Conservation (phyloP, 2,113 vertebrate genomes). For the Entomyzon cyanotis region DNA sequence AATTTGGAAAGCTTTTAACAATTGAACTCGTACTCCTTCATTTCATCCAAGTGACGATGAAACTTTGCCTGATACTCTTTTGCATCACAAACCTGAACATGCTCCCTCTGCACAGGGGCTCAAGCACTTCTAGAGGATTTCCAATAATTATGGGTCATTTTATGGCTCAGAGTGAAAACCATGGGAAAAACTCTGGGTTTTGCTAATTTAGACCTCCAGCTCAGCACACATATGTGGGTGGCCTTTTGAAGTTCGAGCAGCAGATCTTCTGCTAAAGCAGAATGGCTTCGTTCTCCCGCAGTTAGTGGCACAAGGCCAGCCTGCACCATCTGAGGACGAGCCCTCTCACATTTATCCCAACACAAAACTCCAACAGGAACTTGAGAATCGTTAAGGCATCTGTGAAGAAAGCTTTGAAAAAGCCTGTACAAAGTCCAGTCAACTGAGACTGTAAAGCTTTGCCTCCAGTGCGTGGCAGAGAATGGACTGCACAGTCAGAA, state of each 20-base stretch:
- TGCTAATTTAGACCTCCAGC: conserved; percentile 52
- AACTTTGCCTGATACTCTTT: neutral
- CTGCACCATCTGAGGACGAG: conserved; percentile 23
- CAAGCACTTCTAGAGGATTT: neutral
- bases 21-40: neutral
- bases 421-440: conserved; percentile 10
- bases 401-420: conserved; percentile 29
- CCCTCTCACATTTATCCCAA: conserved; percentile 20
- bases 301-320: conserved; percentile 7
- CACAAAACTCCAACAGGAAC: conserved; percentile 23
- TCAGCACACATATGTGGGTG: conserved; percentile 48
- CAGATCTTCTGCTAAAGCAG: conserved; percentile 47
- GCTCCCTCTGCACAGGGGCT: neutral
- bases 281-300: neutral
- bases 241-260: conserved; percentile 55
- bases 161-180: neutral
- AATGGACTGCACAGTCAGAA: conserved; percentile 36
- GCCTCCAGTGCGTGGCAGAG: neutral
- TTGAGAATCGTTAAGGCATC: neutral
- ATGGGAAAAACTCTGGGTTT: conserved; percentile 26
- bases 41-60: neutral
- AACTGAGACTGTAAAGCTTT: conserved; percentile 22
- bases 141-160: neutral
- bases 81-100: neutral
- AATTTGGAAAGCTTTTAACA: neutral